Evolutionary conservation across 2,797 vertebrate genomes (phyloP).

Genomic region (Parauchenoglanis ngamensis): DNA sequence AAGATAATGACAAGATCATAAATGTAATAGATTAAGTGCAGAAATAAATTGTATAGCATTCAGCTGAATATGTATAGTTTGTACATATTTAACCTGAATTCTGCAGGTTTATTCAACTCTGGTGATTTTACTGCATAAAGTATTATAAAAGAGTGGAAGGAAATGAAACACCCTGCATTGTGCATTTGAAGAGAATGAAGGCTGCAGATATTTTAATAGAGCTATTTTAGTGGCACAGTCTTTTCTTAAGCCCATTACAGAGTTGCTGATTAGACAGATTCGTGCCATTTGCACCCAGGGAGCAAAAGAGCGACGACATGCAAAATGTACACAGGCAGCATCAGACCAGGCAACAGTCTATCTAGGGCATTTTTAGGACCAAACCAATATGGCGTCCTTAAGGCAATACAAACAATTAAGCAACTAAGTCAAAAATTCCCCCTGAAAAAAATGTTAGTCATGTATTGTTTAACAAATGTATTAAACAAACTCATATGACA

Average conservation of each 20-base stretch:
- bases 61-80: background rate
- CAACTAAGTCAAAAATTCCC: conserved; percentile 8
- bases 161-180: conserved; percentile 8
- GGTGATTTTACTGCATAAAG: conserved; percentile 9
- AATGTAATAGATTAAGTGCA: background rate
- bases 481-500: conserved; percentile 23
- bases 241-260: conserved; percentile 50
- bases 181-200: conserved; percentile 11
- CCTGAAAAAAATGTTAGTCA: background rate
- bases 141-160: background rate
- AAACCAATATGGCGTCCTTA: conserved; percentile 49
- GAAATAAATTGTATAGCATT: background rate
- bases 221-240: conserved; percentile 53
- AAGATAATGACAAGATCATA: background rate
- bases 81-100: conserved; percentile 11
- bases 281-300: conserved; percentile 39
- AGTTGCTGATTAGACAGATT: conserved; percentile 46
- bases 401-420: conserved; percentile 42
- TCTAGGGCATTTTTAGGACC: conserved; percentile 46
- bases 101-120: conserved; percentile 20
- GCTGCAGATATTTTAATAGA: conserved; percentile 1
- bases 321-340: conserved; percentile 47
- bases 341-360: conserved; percentile 35
- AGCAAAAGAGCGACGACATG: conserved; percentile 49
- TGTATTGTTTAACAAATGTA: conserved; percentile 7